Evolutionary conservation across 2,888 invertebrate species (phyloP).

Genomic region (Gisinianus flammeolus): DNA sequence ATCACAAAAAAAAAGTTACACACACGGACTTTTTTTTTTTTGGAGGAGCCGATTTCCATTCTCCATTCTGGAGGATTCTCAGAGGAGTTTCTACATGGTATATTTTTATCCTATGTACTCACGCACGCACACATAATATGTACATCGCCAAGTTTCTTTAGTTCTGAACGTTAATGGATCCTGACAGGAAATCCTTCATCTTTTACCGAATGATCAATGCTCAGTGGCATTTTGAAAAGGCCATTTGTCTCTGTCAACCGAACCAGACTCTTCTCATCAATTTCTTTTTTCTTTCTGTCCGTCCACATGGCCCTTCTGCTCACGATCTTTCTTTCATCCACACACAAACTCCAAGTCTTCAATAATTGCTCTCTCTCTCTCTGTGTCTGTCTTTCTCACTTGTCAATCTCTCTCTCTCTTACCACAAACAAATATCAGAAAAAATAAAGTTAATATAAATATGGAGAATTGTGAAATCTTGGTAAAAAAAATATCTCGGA

Average conservation of each 20-base stretch:
- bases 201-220: constrained; percentile 50
- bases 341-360: not conserved
- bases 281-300: constrained; percentile 35
- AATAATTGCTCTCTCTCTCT: not conserved
- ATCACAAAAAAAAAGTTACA: too few species aligned
- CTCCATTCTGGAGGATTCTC: too few species aligned
- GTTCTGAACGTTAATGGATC: constrained; percentile 52
- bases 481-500: too few species aligned
- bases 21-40: too few species aligned
- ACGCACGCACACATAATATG: too few species aligned
- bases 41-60: too few species aligned
- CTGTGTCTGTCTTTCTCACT: not conserved
- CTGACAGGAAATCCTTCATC: constrained; percentile 50
- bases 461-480: too few species aligned
- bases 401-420: not conserved
- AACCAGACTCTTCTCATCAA: constrained; percentile 44
- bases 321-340: constrained; percentile 12
- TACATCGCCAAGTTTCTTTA: too few species aligned
- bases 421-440: not conserved
- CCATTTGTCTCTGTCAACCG: constrained; percentile 55
- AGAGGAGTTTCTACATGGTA: too few species aligned
- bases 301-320: constrained; percentile 12
- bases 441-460: not conserved
- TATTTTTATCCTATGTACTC: too few species aligned
- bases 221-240: constrained; percentile 45